Evolutionary conservation across 2,888 invertebrate species (phyloP), one percentile per base, ranked within the genome.

Genomic region (Plebejus melissa): DNA sequence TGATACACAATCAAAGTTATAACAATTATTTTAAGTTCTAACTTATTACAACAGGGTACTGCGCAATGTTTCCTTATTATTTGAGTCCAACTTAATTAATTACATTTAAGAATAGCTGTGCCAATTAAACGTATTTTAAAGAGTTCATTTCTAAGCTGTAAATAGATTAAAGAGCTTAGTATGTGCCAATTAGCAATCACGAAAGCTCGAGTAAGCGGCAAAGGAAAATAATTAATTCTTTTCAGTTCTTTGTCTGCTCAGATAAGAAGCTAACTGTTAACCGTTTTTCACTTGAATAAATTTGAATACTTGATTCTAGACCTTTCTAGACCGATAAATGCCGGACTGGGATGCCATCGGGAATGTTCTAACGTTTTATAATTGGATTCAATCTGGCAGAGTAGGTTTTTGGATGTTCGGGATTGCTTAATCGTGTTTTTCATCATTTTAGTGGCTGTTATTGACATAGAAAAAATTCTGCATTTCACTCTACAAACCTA

Each of bases 281-380:
- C 76, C 46, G 74, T 74, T 76, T 80, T 80, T 79, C 79, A 76
- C 74, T 77, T 78, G 82, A 82, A 80, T 82, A 79, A 79, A 81
- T 82, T 81, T 80, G 76, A 82, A 81, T 81, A 80, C 74, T 78
- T 79, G 78, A 80, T 77, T 77, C 76, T 38, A 76, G 71, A 77
- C 69, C 71, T 76, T 77, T 77, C 76, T 38, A 76, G 71, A 77
- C 69, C 71, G 76, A 74, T 76, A 58, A 74, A 74, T 54, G 54
- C 72, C 32, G 16, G 54, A 50, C 72, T 71, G 71, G 71, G 46
- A 71, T 71, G 50, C 71, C 1, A 72, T 72, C 54, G 72, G 46
- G 16, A 72, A 75, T 76, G 57, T 70, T 76, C 75, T 76, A 60
- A 32, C 72, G 50, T 54, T 72, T 54, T 72, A 72, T 72, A 72